Percentiles rank a stretch among this genome's conserved stretches.
Evolutionary conservation across 2,888 invertebrate species (phyloP).

Genomic region (Noctua fimbriata): DNA sequence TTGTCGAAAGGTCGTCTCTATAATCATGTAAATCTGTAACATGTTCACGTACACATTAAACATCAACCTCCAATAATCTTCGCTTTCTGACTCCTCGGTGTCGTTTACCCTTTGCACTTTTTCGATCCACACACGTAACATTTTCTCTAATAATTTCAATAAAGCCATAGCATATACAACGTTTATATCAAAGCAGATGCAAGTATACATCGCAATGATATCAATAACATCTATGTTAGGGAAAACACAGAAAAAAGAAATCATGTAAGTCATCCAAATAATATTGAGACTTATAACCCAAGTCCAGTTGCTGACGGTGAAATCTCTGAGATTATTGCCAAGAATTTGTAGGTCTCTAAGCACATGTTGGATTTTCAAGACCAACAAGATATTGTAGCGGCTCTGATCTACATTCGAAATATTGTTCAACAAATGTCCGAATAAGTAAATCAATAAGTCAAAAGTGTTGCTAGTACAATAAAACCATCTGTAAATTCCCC

Average conservation of each 20-base stretch:
- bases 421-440: not conserved
- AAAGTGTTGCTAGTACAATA: not conserved
- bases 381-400: conserved; percentile 1
- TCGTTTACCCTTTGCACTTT: not conserved
- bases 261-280: not conserved
- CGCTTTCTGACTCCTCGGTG: not conserved
- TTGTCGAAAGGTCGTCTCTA: conserved; percentile 14
- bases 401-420: not conserved
- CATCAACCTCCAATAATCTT: conserved; percentile 10
- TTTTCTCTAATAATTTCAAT: conserved; percentile 4
- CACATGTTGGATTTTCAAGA: conserved; percentile 19
- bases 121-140: conserved; percentile 1
- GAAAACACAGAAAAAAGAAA: not conserved
- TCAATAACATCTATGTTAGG: not conserved
- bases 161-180: conserved; percentile 11
- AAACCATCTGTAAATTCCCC: conserved; percentile 3
- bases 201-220: not conserved
- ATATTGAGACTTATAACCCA: conserved; percentile 8
- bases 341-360: not conserved
- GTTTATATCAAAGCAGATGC: conserved; percentile 16
- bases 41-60: conserved; percentile 7
- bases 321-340: not conserved
- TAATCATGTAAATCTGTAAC: conserved; percentile 9
- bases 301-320: conserved; percentile 4
- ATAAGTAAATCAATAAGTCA: not conserved